Percentiles rank a stretch among this genome's conserved stretches.
phyloP scores from a whole-genome alignment of 2,797 vertebrate genomes.

The Bucorvus abyssinicus region DNA sequence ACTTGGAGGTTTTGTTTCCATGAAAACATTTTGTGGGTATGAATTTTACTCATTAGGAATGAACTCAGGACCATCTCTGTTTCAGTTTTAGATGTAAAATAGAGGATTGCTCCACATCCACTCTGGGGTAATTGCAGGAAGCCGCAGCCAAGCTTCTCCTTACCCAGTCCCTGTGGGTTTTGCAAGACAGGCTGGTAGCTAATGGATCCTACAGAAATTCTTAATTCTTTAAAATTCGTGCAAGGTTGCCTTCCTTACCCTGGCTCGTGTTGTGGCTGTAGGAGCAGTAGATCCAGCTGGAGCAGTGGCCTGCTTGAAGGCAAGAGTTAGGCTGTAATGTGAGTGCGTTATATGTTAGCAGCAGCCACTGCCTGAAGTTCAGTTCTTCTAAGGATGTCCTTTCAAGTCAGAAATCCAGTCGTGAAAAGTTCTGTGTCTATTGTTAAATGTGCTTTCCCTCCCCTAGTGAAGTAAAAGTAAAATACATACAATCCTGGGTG shows the following conservation, averaged over 20 bases:
- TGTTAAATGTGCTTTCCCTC: background rate
- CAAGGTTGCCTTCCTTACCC: background rate
- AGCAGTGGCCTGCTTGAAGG: background rate
- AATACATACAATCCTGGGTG: background rate
- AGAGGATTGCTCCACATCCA: background rate
- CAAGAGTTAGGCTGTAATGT: background rate
- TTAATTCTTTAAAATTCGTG: background rate
- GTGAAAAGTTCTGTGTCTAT: background rate
- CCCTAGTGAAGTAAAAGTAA: background rate
- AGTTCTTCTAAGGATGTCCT: background rate
- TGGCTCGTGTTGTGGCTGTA: background rate
- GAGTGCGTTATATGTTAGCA: background rate
- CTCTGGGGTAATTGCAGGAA: background rate
- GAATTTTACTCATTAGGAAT: background rate
- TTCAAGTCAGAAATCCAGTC: background rate
- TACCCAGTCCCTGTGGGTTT: fast-evolving
- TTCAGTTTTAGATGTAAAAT: background rate
- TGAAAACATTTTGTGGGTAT: background rate
- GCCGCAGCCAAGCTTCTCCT: background rate
- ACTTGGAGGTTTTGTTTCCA: background rate
- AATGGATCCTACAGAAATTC: background rate
- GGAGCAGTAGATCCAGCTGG: background rate
- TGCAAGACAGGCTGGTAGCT: background rate
- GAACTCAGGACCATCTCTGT: background rate
- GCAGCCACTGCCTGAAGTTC: background rate